Evolutionary conservation across 2,888 invertebrate species (phyloP), one percentile per base, ranked within the genome.

Genomic region (Thera obeliscata): DNA sequence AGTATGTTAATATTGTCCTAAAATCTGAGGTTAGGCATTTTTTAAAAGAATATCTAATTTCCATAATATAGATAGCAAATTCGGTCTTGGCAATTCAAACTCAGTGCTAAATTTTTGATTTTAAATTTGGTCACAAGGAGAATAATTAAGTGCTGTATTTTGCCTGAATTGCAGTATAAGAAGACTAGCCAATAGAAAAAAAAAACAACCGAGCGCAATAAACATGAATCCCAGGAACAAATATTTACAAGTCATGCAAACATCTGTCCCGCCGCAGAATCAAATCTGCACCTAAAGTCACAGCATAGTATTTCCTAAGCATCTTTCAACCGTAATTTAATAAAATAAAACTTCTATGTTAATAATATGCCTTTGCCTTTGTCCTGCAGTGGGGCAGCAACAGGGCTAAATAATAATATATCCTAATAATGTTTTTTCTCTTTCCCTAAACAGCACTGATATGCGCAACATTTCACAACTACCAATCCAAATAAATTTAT

Each of bases 101-200:
- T 49, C n/a, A 8, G 55, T 54, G 66, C 62, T 56, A 61, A n/a
- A 9, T 56, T 56, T 72, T 75, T 69, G 72, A 80, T 80, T 79
- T 81, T 77, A 77, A 76, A 79, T 89, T 90, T 91, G 90, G 90
- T 89, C 90, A 90, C 90, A 84, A 86, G 86, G 88, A 89, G 90
- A 89, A 87, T 86, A 71, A 70, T 48, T 70, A 69, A 59, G 67
- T 73, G 70, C 66, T 57, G 38, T 56, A 57, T 62, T 48, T 70
- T 57, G 70, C 64, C 62, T 62, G 48, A 50, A 11, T n/a, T 57
- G 62, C 61, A 33, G 36, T 38, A n/a, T 33, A 36, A 46, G 54
- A 22, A 61, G 35, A 22, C 41, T 12, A n/a, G 22, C 7, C 35
- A 46, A 43, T 46, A 46, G 9, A 9, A 41, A 7, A 9, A 41